Conservation (phyloP, 2,888 invertebrate species). For the Synergus gifuensis region DNA sequence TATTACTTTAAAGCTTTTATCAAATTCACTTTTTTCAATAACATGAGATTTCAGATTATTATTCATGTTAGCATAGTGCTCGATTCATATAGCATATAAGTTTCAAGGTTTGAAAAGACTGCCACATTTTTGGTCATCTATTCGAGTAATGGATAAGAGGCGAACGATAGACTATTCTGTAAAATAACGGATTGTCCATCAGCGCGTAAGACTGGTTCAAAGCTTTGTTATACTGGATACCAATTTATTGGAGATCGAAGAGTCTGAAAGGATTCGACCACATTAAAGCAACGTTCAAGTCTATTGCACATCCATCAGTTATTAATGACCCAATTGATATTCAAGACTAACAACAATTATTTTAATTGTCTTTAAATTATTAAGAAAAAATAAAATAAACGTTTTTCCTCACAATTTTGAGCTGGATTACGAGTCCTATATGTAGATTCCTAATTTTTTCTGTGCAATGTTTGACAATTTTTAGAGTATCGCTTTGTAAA, state of each 20-base stretch:
- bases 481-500: no score
- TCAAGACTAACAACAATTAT: not conserved
- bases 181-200: constrained; percentile 27
- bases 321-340: not conserved
- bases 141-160: constrained; percentile 30
- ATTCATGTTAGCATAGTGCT: not conserved
- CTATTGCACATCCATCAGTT: not conserved
- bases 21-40: not conserved
- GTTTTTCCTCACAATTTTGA: not conserved
- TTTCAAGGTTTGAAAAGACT: constrained; percentile 10
- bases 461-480: no score
- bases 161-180: constrained; percentile 23
- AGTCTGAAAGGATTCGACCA: not conserved
- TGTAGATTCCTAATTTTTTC: no score
- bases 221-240: constrained; percentile 22
- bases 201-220: constrained; percentile 34
- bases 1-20: not conserved
- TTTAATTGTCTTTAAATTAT: not conserved
- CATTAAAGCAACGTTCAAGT: not conserved
- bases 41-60: not conserved
- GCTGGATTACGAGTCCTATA: no score
- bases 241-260: not conserved
- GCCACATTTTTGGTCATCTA: not conserved
- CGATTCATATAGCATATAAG: not conserved
- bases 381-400: not conserved